phyloP scores from a whole-genome alignment of 2,888 invertebrate species.

The Mythimna vitellina region DNA sequence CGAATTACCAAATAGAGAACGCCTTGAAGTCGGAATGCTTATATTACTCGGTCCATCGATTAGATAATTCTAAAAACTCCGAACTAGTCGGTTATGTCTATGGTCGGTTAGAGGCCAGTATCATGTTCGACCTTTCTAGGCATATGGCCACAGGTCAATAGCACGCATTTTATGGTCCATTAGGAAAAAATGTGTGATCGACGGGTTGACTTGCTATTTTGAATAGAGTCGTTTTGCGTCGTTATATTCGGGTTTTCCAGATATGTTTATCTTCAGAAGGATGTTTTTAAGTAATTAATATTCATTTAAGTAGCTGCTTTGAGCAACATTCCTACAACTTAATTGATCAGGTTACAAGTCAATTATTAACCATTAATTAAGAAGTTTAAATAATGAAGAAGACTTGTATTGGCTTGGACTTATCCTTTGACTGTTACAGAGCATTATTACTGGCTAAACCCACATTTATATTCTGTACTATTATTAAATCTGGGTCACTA shows the following conservation, averaged over 20 bases:
- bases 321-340: conserved; percentile 31
- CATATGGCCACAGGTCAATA: conserved; percentile 57
- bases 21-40: conserved; percentile 31
- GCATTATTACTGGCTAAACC: conserved; percentile 4
- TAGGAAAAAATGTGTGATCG: conserved; percentile 20
- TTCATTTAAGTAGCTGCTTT: conserved; percentile 20
- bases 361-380: conserved; percentile 12
- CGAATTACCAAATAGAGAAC: conserved; percentile 52
- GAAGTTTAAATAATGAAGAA: conserved; percentile 4
- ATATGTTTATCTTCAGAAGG: conserved; percentile 21
- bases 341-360: conserved; percentile 3
- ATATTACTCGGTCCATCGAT: conserved; percentile 36
- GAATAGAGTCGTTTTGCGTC: conserved; percentile 12
- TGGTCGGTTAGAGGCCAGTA: conserved; percentile 34
- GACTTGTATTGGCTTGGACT: background rate
- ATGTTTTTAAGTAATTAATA: conserved; percentile 38
- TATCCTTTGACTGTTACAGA: background rate
- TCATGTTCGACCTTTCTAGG: conserved; percentile 39
- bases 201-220: conserved; percentile 5
- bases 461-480: conserved; percentile 29
- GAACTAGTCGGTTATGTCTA: conserved; percentile 38
- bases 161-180: conserved; percentile 36
- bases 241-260: conserved; percentile 34
- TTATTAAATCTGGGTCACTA: conserved; percentile 32
- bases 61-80: conserved; percentile 53